Conservation (phyloP, 1,140 invertebrate genomes). For the Achatina immaculata region DNA sequence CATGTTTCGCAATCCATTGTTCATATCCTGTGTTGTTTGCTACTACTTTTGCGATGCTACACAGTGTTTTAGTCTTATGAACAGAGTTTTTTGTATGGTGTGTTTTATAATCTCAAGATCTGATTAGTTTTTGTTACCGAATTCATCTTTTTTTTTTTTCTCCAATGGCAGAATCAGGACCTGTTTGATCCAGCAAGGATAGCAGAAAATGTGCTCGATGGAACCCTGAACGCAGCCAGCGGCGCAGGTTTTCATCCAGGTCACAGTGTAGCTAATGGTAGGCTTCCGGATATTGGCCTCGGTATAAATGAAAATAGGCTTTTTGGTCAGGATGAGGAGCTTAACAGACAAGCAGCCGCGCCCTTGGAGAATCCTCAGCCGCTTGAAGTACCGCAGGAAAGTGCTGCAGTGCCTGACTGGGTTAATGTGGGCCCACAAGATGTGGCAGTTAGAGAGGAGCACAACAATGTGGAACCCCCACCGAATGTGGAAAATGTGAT, state of each 20-base stretch:
- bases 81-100: no score
- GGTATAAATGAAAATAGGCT: constrained; percentile 42
- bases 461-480: background rate
- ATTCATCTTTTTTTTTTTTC: no score
- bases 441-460: background rate
- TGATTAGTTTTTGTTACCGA: no score
- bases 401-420: background rate
- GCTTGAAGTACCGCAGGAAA: constrained; percentile 1
- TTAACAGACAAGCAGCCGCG: background rate
- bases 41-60: no score
- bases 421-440: constrained; percentile 1
- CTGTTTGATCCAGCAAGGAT: constrained; percentile 17
- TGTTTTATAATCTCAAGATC: no score
- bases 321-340: constrained; percentile 31
- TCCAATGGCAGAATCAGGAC: constrained; percentile 25
- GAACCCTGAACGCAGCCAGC: constrained; percentile 27
- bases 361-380: background rate
- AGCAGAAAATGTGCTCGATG: constrained; percentile 46
- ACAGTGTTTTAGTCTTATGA: no score
- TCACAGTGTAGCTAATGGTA: constrained; percentile 24
- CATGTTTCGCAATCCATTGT: no score
- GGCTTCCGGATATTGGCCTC: constrained; percentile 46
- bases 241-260: constrained; percentile 4
- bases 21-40: no score
- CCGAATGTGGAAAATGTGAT: constrained; percentile 9